Base-by-base conservation (phyloP, 2,888 invertebrate species). In the Nymphalis polychloros region DNA sequence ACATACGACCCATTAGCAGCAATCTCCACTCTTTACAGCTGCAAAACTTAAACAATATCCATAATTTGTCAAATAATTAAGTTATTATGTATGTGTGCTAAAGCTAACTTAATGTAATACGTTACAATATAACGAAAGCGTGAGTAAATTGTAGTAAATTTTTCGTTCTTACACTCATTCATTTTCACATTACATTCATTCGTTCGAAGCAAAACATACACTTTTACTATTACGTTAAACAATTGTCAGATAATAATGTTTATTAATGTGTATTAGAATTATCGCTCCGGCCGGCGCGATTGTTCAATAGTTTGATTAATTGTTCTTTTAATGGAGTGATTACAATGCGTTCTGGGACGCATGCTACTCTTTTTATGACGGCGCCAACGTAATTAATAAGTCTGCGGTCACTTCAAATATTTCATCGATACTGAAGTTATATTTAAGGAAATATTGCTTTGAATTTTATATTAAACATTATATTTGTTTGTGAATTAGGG, bases 291-390 rank as follows among this genome's bases (percentile, higher is more conserved):
- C 64, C 73, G 72, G 68, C 69, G 63, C 71, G 62, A 69, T 73
- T 73, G 71, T 71, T 62, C 59, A 67, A 66, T 68, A 69, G 75
- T 79, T 84, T 85, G 84, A 87, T 86, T 84, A 87, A 88, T 85
- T 79, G 80, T 73, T 74, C 72, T 76, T 81, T 82, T 84, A 84
- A 84, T 85, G 80, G 81, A 81, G 76, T 78, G 79, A 83, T 84
- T 82, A 82, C 76, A 20, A 47, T 67, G 73, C 68, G 63, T 70
- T 72, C 59, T 66, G 57, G 31, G 13, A 41, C 8, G 35, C 57
- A 59, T 41, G 57, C 41, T 57, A 19, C 31, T 66, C 41, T 48
- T 23, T 62, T 67, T 55, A 62, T 49, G 53, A 52, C 35, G 67
- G 61, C 66, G 66, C 66, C 66, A 55, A 35, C 46, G 61, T 67